Base-by-base conservation (phyloP, 1,140 invertebrate species). In the Trissolcus basalis region DNA sequence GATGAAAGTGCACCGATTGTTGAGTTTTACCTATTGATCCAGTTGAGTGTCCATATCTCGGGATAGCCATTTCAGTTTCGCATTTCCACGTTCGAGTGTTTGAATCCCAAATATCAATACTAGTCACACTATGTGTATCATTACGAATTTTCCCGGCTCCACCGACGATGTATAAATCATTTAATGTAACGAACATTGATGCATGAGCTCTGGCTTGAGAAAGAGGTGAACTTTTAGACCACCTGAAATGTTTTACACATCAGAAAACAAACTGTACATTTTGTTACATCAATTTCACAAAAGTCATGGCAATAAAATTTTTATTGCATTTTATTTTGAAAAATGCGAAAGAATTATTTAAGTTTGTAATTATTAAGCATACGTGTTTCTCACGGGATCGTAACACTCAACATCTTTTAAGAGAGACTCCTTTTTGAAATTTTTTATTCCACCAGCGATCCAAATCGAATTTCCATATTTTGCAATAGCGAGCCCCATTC, bases 361-460 rank as follows among this genome's bases (percentile, higher is more conserved):
- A 39, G n/a, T 39, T 39, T 39, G 9, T 39, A 1, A 19, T 55
- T 19, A 55, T 19, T 43, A 63, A 48, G 76, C 87, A 82, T 79
- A 92, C 91, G 90, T 82, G 79, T 92, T 89, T 60, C 86, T 89
- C 19, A 85, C 84, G 0, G 90, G 88, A 79, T 92, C 90, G 77
- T 91, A 92, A 82, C 90, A 91, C 72, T 92, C 91, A 3, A 92
- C 90, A 16, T 88, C 87, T 61, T 85, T 88, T 45, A 86, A 87
- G 27, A 91, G 85, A 0, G 89, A 87, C n/a, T 86, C 82, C 33
- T 87, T 88, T 79, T 87, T 88, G 55, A 89, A 89, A 47, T 88
- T 90, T 35, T 89, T 91, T 89, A 92, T 90, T 15, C 91, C 91
- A 54, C 91, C 91, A n/a, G 90, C 91, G 33, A 91, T 91, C 91